Base-by-base conservation (phyloP, 53 echinoderm and acorn worm species). In the Zoroaster sp. region DNA sequence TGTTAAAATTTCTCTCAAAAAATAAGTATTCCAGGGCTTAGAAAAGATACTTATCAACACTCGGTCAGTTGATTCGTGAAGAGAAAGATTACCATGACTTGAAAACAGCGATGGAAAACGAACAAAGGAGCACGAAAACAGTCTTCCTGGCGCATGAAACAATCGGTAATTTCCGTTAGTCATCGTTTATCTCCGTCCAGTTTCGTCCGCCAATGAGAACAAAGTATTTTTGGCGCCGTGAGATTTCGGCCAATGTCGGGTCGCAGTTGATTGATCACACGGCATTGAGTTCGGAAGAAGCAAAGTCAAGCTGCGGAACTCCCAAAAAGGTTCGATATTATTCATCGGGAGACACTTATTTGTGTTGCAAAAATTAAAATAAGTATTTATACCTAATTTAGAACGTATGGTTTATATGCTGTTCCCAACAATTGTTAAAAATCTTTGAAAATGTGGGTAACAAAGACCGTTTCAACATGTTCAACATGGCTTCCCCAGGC, bases 161-260 rank as follows among this genome's bases (percentile, higher is more conserved):
- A 70, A 23, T 91, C 91, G 91, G 78, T 30, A 75, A 30, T 87
- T 87, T 91, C 33, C 92, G 92, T 2, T 40, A 33, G 1, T 25
- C 18, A 35, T 80, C 88, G 92, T 32, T 25, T 51, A 65, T 83
- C 75, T 74, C 68, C 92, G 92, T 36, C 65, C 34, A 83, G 38
- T 73, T 69, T 74, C 92, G 92, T 88, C 51, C 52, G 46, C 92
- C 92, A 92, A 92, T 88, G 73, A 92, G 77, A 88, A 59, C 45
- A 72, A 65, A 73, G 65, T 55, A 69, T 79, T 88, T 92, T 92
- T 92, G 88, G 88, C 92, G 92, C 92, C 88, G 88, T 76, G 74
- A 73, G 51, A 72, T 82, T 74, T 88, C 92, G 92, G 88, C 65
- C 71, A 65, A 36, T 67, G 17, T 92, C 88, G 88, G 92, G 82